Base-by-base conservation (phyloP, 2,113 vertebrate species). In the Carettochelys insculpta region DNA sequence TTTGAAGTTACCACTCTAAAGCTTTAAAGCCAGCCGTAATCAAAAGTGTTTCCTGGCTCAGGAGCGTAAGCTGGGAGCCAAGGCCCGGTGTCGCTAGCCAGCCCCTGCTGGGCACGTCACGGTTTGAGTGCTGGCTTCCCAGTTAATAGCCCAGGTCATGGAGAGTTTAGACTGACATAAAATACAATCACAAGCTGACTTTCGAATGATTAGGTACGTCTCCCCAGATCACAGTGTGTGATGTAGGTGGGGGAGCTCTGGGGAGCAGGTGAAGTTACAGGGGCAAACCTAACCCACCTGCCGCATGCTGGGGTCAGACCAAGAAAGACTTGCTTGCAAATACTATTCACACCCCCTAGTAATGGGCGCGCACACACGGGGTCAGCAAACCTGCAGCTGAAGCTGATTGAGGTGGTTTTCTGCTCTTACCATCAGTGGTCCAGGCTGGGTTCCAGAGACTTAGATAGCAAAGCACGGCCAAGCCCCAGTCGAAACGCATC, bases 391-490 rank as follows among this genome's bases (percentile, higher is more conserved):
- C 24, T 25, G 5, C 27, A 29, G 24, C 75, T 31, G 29, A 83
- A 24, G 3, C 45, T 51, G 87, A 73, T 4, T 80, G 31, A 68
- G 38, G 77, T 47, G 19, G 29, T 82, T 80, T 88, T n/a, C 31
- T 3, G 1, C 27, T 92, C 97, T 96, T 95, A 97, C 97, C 96
- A 17, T 45, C 16, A 34, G 80, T 88, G 47, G 73, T 76, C 56
- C 25, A 0, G 1, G 20, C 51, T 91, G 78, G 87, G 89, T 78
- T 76, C 80, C 92, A 88, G 43, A 94, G 38, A 5, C 43, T 82
- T 29, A 96, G 53, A 24, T 89, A 94, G 82, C 93, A 92, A 43
- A 97, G 85, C 0, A 73, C 1, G 2, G 58, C 1, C 5, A 88
- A 86, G 51, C 82, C 76, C 88, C 92, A 80, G 77, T 43, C 0